A percentile compares a stretch with the other conserved stretches of the same genome.
phyloP scores from a whole-genome alignment of 1,140 invertebrate genomes.

The Danaus melanippus region DNA sequence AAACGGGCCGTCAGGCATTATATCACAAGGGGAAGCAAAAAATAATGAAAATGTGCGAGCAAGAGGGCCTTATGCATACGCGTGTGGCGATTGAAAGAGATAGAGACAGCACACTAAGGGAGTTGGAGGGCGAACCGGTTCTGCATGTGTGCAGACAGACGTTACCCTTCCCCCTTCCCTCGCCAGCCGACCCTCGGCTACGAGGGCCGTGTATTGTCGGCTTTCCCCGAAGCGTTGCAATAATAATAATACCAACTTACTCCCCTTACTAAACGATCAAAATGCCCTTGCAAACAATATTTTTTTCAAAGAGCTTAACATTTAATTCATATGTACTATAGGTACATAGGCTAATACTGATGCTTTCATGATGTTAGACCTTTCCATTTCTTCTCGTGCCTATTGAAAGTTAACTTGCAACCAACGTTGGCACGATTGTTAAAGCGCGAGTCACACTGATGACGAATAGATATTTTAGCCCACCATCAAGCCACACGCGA shows the following conservation, averaged over 20 bases:
- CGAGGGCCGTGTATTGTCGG: conserved; percentile 58
- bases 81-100: conserved; percentile 61
- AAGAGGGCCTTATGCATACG: conserved; percentile 54
- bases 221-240: conserved; percentile 62
- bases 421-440: conserved; percentile 20
- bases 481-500: conserved; percentile 56
- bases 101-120: conserved; percentile 53
- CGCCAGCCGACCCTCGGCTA: conserved; percentile 59
- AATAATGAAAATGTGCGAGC: conserved; percentile 67
- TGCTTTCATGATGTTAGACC: too few relatives aligned
- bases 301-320: conserved; percentile 15
- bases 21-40: conserved; percentile 69
- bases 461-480: conserved; percentile 27
- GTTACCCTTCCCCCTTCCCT: conserved; percentile 59
- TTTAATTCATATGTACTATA: too few relatives aligned
- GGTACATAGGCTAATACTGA: too few relatives aligned
- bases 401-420: conserved; percentile 17
- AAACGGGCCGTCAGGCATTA: conserved; percentile 63
- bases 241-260: conserved; percentile 62
- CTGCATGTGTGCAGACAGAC: conserved; percentile 70
- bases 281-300: conserved; percentile 26
- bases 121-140: conserved; percentile 67
- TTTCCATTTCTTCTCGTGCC: too few relatives aligned
- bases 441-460: conserved; percentile 26
- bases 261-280: conserved; percentile 31